phyloP scores from a whole-genome alignment of 1,140 invertebrate species.

The Pogonomyrmex barbatus region DNA sequence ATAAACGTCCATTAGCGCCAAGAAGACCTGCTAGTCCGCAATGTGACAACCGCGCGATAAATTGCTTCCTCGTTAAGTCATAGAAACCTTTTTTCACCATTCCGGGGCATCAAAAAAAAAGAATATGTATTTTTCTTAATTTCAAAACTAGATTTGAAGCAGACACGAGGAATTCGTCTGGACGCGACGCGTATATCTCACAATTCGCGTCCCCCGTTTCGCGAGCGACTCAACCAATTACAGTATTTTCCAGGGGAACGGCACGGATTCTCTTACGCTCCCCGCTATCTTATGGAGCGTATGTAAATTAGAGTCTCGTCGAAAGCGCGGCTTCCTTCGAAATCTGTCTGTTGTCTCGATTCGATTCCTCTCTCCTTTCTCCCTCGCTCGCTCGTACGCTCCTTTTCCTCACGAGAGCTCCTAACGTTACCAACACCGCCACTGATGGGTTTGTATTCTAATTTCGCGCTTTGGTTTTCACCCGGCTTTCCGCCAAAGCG shows the following conservation, averaged over 20 bases:
- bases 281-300: constrained; percentile 78
- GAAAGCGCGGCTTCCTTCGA: constrained; percentile 76
- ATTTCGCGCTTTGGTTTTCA: constrained; percentile 83
- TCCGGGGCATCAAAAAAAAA: neutral
- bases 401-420: constrained; percentile 69
- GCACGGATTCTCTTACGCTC: constrained; percentile 76
- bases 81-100: neutral
- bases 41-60: constrained; percentile 33
- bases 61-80: constrained; percentile 13
- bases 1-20: constrained; percentile 73
- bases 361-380: constrained; percentile 30
- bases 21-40: constrained; percentile 55
- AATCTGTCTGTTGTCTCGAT: constrained; percentile 64
- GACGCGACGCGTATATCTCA: constrained; percentile 65
- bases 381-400: constrained; percentile 5
- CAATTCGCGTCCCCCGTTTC: constrained; percentile 76
- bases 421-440: constrained; percentile 76
- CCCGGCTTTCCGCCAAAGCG: constrained; percentile 72
- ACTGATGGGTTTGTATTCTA: constrained; percentile 83
- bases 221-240: constrained; percentile 82
- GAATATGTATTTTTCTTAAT: constrained; percentile 1
- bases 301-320: constrained; percentile 83
- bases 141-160: neutral
- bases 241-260: constrained; percentile 84
- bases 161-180: neutral